phyloP scores from a whole-genome alignment of 2,888 invertebrate species.

The Caenorhabditis becei region DNA sequence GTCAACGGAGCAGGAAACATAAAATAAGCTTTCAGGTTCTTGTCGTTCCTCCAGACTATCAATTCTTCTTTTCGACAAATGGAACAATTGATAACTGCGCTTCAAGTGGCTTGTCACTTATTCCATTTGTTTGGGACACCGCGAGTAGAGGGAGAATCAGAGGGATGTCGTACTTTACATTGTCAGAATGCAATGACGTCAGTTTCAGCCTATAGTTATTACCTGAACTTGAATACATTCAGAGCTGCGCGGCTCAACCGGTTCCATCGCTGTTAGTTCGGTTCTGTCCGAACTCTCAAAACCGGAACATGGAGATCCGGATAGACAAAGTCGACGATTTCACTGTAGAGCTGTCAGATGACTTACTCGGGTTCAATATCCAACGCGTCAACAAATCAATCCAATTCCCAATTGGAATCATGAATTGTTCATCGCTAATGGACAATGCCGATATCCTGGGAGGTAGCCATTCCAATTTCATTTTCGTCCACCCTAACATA shows the following conservation, averaged over 20 bases:
- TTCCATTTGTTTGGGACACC: slow-evolving; percentile 48
- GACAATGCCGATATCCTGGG: slow-evolving; percentile 39
- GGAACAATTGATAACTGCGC: slow-evolving; percentile 6
- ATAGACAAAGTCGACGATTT: slow-evolving; percentile 44
- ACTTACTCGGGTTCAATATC: slow-evolving; percentile 56
- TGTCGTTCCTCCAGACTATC: slow-evolving; percentile 47
- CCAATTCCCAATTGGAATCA: slow-evolving; percentile 59
- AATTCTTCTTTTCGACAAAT: slow-evolving; percentile 39
- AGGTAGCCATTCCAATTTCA: slow-evolving; percentile 12
- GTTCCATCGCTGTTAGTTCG: slow-evolving; percentile 33
- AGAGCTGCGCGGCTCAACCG: slow-evolving; percentile 14
- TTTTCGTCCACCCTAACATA: too few species aligned
- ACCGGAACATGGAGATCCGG: slow-evolving; percentile 23
- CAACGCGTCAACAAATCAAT: slow-evolving; percentile 35
- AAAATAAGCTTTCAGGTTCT: slow-evolving; percentile 36
- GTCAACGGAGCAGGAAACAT: not conserved
- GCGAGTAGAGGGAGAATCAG: slow-evolving; percentile 31
- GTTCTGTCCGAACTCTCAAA: slow-evolving; percentile 44
- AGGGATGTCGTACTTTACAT: slow-evolving; percentile 49
- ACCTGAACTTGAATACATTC: not conserved
- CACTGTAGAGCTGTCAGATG: slow-evolving; percentile 40
- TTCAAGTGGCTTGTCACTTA: slow-evolving; percentile 26
- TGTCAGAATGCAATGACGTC: slow-evolving; percentile 35
- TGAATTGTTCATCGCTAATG: slow-evolving; percentile 49
- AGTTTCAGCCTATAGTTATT: not conserved